Evolutionary conservation across 2,888 invertebrate genomes (phyloP).

Genomic region (Heliconius cydno): DNA sequence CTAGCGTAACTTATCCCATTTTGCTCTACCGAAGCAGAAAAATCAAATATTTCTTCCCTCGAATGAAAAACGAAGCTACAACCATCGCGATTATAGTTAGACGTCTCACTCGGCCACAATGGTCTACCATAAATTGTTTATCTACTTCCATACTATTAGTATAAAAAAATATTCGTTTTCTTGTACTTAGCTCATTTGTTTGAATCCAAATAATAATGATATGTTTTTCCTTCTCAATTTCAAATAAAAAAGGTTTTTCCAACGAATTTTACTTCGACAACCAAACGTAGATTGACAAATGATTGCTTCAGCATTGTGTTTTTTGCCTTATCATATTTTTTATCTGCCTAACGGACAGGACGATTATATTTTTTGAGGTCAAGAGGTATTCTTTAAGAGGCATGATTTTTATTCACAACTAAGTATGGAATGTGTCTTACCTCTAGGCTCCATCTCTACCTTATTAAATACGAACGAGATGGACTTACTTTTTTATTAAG

Average conservation of each 20-base stretch:
- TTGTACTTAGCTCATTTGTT: not conserved
- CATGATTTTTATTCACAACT: too few relatives aligned
- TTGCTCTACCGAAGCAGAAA: too few relatives aligned
- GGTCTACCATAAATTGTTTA: too few relatives aligned
- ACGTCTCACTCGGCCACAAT: too few relatives aligned
- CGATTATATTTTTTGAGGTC: constrained; percentile 1
- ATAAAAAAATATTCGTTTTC: not conserved
- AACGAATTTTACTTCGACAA: not conserved
- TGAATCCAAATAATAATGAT: not conserved
- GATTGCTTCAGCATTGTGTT: not conserved
- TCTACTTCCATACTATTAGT: not conserved
- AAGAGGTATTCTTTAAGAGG: not conserved
- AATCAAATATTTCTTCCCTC: too few relatives aligned
- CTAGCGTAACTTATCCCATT: not conserved
- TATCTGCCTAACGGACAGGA: not conserved
- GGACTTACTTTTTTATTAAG: too few relatives aligned
- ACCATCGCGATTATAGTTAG: too few relatives aligned
- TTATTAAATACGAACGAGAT: too few relatives aligned
- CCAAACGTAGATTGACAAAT: constrained; percentile 8
- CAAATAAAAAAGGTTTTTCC: not conserved
- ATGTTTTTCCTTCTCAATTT: constrained; percentile 1
- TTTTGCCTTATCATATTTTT: not conserved
- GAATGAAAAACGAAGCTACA: too few relatives aligned
- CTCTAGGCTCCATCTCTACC: too few relatives aligned
- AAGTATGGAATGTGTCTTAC: too few relatives aligned